These are phyloP conservation scores for Synodontis membranacea DNA, from an alignment of 2,113 vertebrate genomes.

Conservation along the genomic window DNA sequence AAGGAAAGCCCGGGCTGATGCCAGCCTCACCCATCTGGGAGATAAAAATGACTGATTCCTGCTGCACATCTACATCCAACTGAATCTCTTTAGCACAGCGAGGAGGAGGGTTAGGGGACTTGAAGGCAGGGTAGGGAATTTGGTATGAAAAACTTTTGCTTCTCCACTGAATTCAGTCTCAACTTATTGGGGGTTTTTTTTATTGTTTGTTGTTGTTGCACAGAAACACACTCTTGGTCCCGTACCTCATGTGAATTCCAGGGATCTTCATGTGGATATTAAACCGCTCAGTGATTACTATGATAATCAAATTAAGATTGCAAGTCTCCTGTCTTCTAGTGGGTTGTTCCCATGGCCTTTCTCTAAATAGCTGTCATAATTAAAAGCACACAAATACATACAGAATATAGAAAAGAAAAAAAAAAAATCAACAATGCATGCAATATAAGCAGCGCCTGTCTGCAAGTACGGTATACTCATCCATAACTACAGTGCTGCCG, in stretches of 20 bases:
- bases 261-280: conserved; percentile 64
- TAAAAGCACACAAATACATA: conserved; percentile 53
- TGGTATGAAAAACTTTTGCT: conserved; percentile 57
- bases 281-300: conserved; percentile 75
- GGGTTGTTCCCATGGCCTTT: conserved; percentile 70
- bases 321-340: conserved; percentile 68
- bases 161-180: conserved; percentile 61
- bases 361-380: conserved; percentile 70
- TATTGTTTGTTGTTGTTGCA: conserved; percentile 60
- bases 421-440: conserved; percentile 22
- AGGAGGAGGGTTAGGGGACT: conserved; percentile 63
- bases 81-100: conserved; percentile 70
- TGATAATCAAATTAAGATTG: conserved; percentile 69
- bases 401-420: not conserved
- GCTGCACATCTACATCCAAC: conserved; percentile 69
- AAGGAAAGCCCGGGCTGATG: conserved; percentile 63
- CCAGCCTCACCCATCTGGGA: conserved; percentile 68
- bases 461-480: conserved; percentile 15
- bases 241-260: conserved; percentile 63
- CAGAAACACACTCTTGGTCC: conserved; percentile 66
- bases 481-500: not conserved
- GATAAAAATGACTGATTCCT: conserved; percentile 77
- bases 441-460: conserved; percentile 18
- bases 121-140: conserved; percentile 60
- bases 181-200: conserved; percentile 32